Percentiles rank a stretch among this genome's conserved stretches.
Evolutionary conservation across 92 coral and sea anemone genomes (phyloP).

Genomic region (Phenganax marumi): DNA sequence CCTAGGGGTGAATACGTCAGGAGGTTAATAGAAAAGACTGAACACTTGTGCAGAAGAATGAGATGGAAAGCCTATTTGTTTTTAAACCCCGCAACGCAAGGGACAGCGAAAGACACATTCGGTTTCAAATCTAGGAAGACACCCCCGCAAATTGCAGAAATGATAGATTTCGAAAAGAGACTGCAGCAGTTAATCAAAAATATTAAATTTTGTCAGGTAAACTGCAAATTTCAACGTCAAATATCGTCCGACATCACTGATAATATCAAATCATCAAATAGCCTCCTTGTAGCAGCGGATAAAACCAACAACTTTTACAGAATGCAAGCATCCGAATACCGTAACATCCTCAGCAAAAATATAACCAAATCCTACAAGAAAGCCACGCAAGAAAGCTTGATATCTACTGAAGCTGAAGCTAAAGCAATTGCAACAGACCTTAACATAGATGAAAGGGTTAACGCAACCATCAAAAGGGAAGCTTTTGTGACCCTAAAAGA

Average conservation of each 20-base stretch:
- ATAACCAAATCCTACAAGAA: constrained; percentile 37
- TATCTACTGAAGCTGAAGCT: constrained; percentile 34
- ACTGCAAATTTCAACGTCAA: neutral
- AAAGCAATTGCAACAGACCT: constrained; percentile 27
- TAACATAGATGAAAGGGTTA: constrained; percentile 37
- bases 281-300: too few relatives aligned
- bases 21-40: constrained; percentile 47
- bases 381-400: constrained; percentile 19
- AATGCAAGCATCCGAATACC: neutral
- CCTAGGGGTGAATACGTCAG: constrained; percentile 38
- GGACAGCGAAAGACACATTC: neutral
- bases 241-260: neutral
- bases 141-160: neutral
- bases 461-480: constrained; percentile 31
- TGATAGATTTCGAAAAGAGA: neutral
- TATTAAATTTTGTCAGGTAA: neutral
- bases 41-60: constrained; percentile 44
- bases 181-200: neutral
- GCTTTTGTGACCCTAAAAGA: constrained; percentile 56
- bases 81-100: constrained; percentile 32
- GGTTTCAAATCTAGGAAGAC: neutral
- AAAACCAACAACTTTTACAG: constrained; percentile 26
- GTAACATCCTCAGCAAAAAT: neutral
- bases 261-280: too few relatives aligned
- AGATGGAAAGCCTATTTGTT: constrained; percentile 48